Conservation (phyloP, 1,140 invertebrate species). For the Globodera rostochiensis region DNA sequence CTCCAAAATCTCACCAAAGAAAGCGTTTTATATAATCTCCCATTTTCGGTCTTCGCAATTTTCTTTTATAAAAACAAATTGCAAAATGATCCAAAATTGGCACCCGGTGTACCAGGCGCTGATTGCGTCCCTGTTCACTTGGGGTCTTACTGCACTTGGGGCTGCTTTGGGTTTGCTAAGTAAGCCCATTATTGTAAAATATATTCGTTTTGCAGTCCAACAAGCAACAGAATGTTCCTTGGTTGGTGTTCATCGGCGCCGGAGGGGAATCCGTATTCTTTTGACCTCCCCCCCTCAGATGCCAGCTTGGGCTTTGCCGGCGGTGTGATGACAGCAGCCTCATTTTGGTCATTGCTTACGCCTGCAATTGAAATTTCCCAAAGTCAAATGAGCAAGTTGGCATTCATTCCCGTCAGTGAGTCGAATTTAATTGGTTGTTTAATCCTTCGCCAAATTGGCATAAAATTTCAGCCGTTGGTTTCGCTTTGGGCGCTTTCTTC, state of each 20-base stretch:
- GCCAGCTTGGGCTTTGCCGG: slow-evolving; percentile 92
- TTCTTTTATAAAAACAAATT: too few species aligned
- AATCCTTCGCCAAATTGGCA: too few species aligned
- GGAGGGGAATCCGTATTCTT: neutral
- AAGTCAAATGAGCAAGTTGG: slow-evolving; percentile 75
- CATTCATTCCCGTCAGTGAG: slow-evolving; percentile 84
- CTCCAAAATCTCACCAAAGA: too few species aligned
- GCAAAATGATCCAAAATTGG: too few species aligned
- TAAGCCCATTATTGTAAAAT: too few species aligned
- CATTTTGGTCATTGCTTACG: slow-evolving; percentile 91
- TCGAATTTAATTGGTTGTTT: neutral
- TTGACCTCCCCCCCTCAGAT: slow-evolving; percentile 69
- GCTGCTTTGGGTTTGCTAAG: too few species aligned
- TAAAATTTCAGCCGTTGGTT: slow-evolving; percentile 74
- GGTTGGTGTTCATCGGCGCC: slow-evolving; percentile 37
- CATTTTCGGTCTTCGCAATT: too few species aligned
- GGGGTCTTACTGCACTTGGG: too few species aligned
- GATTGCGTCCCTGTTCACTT: too few species aligned
- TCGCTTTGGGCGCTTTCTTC: slow-evolving; percentile 87
- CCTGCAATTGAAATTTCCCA: slow-evolving; percentile 88
- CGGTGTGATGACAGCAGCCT: slow-evolving; percentile 93
- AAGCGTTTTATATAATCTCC: too few species aligned
- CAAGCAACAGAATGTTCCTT: slow-evolving; percentile 60
- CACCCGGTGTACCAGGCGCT: too few species aligned
- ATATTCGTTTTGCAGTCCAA: slow-evolving; percentile 57